Base-by-base conservation (phyloP, 2,113 vertebrate genomes). In the Ramphastos sulfuratus region DNA sequence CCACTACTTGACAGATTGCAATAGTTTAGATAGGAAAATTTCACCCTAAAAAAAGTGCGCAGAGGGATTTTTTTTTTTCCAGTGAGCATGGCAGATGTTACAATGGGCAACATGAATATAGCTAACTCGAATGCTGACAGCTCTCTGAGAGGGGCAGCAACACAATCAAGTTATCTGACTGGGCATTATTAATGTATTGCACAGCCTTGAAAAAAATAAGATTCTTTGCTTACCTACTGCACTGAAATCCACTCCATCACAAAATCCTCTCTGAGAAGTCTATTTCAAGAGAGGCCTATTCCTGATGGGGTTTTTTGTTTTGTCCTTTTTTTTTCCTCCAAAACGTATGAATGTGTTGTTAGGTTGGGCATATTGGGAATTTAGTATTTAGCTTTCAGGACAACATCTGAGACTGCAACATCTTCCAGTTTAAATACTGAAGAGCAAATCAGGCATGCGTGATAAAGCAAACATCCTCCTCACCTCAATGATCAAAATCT, bases 121-220 rank as follows among this genome's bases (percentile, higher is more conserved):
- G 39, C 23, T 72, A 92, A 79, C 48, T 35, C 44, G 55, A 82
- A 63, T 27, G 71, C 20, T 83, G 58, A 95, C 91, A 97, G 55
- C 78, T 91, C 60, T 94, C 80, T 97, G 64, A 96, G 89, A 89
- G 87, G 85, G 89, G 93, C 97, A 97, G 96, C 82, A 96, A 92
- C 85, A 95, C 88, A 93, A 93, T 95, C 92, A 97, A 94, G 90
- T 91, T 91, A 86, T 96, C 93, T 95, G 94, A 96, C 89, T 86
- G 96, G 88, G 96, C 95, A 96, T 92, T 89, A 93, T 78, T 89
- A 96, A 96, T 96, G 80, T 69, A 85, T 96, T 96, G 95, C 88
- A 91, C 31, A 92, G 56, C 17, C 64, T 95, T 90, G 52, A 94
- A 96, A 87, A 93, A 96, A 88, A 95, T 92, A 94, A 94, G 73